phyloP scores from a whole-genome alignment of 2,797 vertebrate species.

The Eospalax fontanierii region DNA sequence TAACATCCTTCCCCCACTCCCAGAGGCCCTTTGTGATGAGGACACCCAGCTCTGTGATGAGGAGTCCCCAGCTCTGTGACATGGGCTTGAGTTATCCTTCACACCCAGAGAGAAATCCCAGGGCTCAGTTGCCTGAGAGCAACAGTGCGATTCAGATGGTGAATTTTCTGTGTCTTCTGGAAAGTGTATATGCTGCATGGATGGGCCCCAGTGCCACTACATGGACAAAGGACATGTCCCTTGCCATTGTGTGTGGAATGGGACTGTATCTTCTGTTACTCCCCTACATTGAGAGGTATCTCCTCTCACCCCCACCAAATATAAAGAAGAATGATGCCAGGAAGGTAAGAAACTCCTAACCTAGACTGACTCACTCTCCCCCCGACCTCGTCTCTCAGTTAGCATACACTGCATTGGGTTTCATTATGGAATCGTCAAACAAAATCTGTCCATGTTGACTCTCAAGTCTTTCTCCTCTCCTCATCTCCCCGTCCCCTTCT shows the following conservation, averaged over 20 bases:
- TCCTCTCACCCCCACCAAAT: not conserved
- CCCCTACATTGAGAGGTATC: not conserved
- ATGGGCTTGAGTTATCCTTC: too few relatives aligned
- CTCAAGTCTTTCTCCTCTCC: not conserved
- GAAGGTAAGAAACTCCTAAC: not conserved
- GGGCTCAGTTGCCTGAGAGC: too few relatives aligned
- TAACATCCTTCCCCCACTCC: too few relatives aligned
- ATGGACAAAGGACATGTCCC: not conserved
- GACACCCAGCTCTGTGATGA: not conserved
- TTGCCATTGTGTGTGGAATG: not conserved
- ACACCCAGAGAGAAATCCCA: too few relatives aligned
- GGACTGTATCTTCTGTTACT: not conserved
- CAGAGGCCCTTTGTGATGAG: too few relatives aligned
- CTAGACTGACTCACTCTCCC: not conserved
- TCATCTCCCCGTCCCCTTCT: not conserved
- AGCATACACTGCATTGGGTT: not conserved
- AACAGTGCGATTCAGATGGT: too few relatives aligned
- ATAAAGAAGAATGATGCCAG: not conserved
- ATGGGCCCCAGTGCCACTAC: not conserved
- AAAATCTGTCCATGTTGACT: not conserved
- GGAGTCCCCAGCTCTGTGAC: not conserved
- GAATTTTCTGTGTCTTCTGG: constrained; percentile 10
- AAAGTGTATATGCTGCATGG: not conserved
- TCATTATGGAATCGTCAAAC: not conserved
- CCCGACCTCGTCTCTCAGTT: not conserved